Evolutionary conservation across 2,888 invertebrate species (phyloP), one percentile per base, ranked within the genome.

Genomic region (Tyria jacobaeae): DNA sequence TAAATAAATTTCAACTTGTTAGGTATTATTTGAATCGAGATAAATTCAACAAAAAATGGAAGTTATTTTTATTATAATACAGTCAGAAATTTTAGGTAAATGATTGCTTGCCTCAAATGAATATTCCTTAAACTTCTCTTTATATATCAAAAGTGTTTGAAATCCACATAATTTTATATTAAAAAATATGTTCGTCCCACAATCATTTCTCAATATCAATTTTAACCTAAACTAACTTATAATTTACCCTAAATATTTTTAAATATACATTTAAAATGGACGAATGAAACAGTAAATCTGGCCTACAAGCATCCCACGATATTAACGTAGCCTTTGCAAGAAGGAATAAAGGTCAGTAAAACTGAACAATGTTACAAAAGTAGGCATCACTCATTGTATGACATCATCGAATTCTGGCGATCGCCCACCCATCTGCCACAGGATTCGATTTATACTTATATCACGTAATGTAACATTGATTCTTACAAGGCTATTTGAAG

Each of bases 391-490:
- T 71, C 39, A 48, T 17, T 31, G 31, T 51, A 64, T 75, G 75
- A 75, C 66, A 76, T 75, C 75, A 75, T 53, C 54, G 56, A 56
- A 34, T 71, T 65, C 77, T 67, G 75, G 64, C 65, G 61, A 65
- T 70, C 75, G 77, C 75, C 77, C 75, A 76, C 75, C 69, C 61
- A 64, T 64, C 62, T 55, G 63, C 41, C 41, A 34, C 59, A 67
- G 48, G 62, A 70, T 65, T 47, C 57, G 48, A 58, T 73, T 66
- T 65, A 70, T 57, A 51, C n/a, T n/a, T n/a, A n/a, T n/a, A 72
- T 57, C 76, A 53, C 63, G 63, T 70, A 65, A 75, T 44, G 47
- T 15, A 34, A 49, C 53, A 53, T 62, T 62, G 48, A 52, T 57
- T 57, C 37, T 10, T 12, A 39, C 62, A 57, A 62, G 62, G 57